Evolutionary conservation across 2,797 vertebrate species (phyloP), one percentile per base, ranked within the genome.

Genomic region (Pagetopsis macropterus): DNA sequence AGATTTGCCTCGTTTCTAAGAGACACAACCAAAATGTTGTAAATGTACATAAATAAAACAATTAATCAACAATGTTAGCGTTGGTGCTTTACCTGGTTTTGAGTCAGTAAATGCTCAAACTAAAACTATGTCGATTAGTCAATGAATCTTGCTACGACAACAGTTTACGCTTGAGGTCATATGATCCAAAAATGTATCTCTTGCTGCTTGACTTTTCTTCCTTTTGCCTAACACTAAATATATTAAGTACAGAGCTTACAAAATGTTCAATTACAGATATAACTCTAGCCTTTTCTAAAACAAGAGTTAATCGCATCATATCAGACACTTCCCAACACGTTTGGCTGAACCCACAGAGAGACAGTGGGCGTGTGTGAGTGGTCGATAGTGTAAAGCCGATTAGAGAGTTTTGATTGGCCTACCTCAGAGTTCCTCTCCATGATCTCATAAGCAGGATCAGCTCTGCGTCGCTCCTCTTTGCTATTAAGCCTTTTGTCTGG

Each of bases 391-490:
- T 11, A 49, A 79, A 85, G 76, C 37, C 14, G 79, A 84, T 89
- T 81, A 81, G 5, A 63, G 70, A 15, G 67, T 83, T 76, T 61
- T 65, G 64, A 78, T 16, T 31, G 40, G 31, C 79, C 78, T 85
- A 95, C 95, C 94, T 95, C 94, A 0, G 75, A 75, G 76, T 75
- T 92, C 85, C 83, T 93, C 72, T 95, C 94, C 94, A 93, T 94
- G 76, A 94, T 68, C 84, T 91, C 93, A 68, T 93, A 93, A 61
- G 91, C 79, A 37, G 88, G 84, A 80, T 92, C 91, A 17, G 76
- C 80, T 88, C 87, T 87, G 65, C 76, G 80, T 77, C 83, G 78
- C 51, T 94, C 94, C 51, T 85, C 90, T 81, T 84, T 91, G 65
- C 81, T 72, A 41, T 55, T 82, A 46, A 77, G 73, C 77, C 86